These are phyloP conservation scores for Clarias gariepinus DNA, from an alignment of 2,113 vertebrate genomes.

Conservation along the genomic window DNA sequence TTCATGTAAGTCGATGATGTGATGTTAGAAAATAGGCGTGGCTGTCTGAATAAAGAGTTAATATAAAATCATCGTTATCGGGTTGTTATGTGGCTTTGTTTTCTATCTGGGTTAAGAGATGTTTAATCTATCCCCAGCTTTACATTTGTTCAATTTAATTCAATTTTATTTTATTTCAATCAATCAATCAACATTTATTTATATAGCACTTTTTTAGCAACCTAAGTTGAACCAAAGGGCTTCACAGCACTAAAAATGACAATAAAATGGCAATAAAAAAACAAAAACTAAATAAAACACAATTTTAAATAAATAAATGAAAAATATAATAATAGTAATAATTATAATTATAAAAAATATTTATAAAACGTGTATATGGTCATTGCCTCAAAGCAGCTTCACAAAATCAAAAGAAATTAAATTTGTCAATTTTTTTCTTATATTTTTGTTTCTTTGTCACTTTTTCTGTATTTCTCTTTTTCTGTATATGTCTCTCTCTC, in stretches of 20 bases:
- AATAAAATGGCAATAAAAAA: too few species aligned
- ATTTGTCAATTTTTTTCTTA: not conserved
- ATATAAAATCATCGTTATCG: constrained; percentile 32
- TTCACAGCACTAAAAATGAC: too few species aligned
- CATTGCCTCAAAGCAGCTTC: not conserved
- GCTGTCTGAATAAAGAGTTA: constrained; percentile 73
- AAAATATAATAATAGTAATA: too few species aligned
- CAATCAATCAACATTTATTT: too few species aligned
- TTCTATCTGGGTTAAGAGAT: not conserved
- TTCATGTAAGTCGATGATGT: constrained; percentile 63
- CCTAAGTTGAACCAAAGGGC: too few species aligned
- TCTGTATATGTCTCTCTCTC: not conserved
- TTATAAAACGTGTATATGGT: too few species aligned
- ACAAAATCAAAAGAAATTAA: too few species aligned
- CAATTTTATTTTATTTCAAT: not conserved
- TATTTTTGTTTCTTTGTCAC: not conserved
- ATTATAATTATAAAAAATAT: too few species aligned
- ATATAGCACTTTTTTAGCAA: too few species aligned
- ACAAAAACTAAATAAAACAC: too few species aligned
- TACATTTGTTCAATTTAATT: not conserved
- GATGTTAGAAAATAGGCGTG: constrained; percentile 65
- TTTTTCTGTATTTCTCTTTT: not conserved
- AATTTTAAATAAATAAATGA: too few species aligned
- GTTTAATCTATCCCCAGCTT: not conserved
- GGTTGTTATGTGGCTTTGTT: not conserved